phyloP scores from a whole-genome alignment of 92 coral and sea anemone genomes.

The Zoanthus gigantus region DNA sequence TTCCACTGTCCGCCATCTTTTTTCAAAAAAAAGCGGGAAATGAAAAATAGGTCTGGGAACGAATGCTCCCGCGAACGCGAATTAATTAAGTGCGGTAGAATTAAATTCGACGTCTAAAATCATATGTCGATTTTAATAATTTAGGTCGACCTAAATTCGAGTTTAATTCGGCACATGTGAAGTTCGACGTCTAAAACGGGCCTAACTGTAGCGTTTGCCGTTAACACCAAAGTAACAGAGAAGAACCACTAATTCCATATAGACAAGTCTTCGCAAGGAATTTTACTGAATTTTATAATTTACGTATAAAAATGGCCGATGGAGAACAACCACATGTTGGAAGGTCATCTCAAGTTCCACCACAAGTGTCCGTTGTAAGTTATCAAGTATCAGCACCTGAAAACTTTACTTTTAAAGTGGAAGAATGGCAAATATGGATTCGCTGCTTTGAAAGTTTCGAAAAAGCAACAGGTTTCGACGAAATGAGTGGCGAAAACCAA shows the following conservation, averaged over 20 bases:
- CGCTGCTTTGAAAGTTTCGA: too few species aligned
- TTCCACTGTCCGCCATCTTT: not conserved
- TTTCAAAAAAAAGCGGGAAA: not conserved
- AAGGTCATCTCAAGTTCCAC: too few species aligned
- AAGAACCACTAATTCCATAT: not conserved
- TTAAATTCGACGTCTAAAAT: conserved; percentile 15
- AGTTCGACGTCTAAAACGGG: too few species aligned
- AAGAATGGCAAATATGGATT: too few species aligned
- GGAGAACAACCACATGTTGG: too few species aligned
- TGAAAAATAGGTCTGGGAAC: not conserved
- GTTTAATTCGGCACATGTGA: too few species aligned
- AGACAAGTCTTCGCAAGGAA: not conserved
- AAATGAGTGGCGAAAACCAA: too few species aligned
- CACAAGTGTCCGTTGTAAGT: not conserved
- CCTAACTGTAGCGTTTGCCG: not conserved
- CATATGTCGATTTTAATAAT: not conserved
- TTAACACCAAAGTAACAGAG: conserved; percentile 2
- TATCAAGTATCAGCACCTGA: too few species aligned
- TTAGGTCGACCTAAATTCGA: not conserved
- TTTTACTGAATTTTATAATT: too few species aligned
- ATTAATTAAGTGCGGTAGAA: conserved; percentile 10
- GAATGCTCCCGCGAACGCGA: not conserved
- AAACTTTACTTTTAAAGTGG: too few species aligned
- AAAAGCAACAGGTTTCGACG: too few species aligned
- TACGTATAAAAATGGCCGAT: too few species aligned